A percentile compares a stretch with the other conserved stretches of the same genome.
Conservation (phyloP, 2,888 invertebrate genomes). For the Parnassius smintheus region DNA sequence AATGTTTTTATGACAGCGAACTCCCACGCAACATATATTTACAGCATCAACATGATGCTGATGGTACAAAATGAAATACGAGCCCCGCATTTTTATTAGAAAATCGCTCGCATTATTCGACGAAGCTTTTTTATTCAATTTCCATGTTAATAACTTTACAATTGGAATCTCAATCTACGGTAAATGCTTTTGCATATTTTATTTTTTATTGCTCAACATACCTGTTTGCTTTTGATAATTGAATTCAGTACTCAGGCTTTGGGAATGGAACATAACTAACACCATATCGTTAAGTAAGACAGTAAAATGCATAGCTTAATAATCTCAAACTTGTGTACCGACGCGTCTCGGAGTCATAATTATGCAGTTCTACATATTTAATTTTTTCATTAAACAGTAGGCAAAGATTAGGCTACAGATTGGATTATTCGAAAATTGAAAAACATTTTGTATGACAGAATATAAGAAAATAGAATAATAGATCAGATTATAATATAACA, state of each 20-base stretch:
- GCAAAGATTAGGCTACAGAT: too few species aligned
- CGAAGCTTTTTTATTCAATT: slow-evolving; percentile 41
- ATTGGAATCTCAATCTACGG: slow-evolving; percentile 23
- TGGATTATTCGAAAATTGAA: too few species aligned
- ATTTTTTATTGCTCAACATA: slow-evolving; percentile 22
- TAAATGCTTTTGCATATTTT: slow-evolving; percentile 33
- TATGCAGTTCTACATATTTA: too few species aligned
- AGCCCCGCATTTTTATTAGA: slow-evolving; percentile 34
- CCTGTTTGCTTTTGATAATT: slow-evolving; percentile 39
- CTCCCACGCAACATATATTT: slow-evolving; percentile 16
- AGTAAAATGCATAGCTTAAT: slow-evolving; percentile 11
- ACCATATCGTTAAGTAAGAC: neutral
- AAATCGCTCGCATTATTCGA: slow-evolving; percentile 30
- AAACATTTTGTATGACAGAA: too few species aligned
- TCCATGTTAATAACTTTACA: slow-evolving; percentile 40
- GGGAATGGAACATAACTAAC: slow-evolving; percentile 16
- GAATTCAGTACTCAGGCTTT: slow-evolving; percentile 32
- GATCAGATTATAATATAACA: too few species aligned
- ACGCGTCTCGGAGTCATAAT: neutral
- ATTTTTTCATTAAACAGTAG: too few species aligned
- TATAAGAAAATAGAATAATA: too few species aligned
- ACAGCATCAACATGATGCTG: slow-evolving; percentile 23
- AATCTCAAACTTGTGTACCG: neutral
- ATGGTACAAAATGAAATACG: slow-evolving; percentile 12
- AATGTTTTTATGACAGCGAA: slow-evolving; percentile 8